Base-by-base conservation (phyloP, 2,113 vertebrate species). In the Actenoides hombroni region DNA sequence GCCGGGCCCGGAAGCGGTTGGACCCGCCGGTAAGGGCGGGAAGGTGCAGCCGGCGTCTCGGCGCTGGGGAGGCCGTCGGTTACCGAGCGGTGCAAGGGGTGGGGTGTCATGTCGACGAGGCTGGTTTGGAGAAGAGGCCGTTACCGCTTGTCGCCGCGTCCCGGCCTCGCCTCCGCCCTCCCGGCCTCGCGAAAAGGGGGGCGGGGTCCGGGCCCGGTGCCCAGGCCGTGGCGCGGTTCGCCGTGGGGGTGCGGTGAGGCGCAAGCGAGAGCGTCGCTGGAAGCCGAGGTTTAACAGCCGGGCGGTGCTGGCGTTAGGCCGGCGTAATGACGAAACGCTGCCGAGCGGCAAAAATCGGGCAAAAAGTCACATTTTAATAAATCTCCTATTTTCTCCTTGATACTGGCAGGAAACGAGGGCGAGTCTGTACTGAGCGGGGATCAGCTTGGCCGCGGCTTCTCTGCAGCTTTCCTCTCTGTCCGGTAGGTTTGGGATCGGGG, bases 331-430 rank as follows among this genome's bases (percentile, higher is more conserved):
- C 7, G 1, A 5, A 61, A 18, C 11, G 19, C 11, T 7, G 40
- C 23, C 5, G 3, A 3, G 61, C 15, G 42, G 12, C 26, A 25
- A 13, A n/a, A 21, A 19, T 0, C 4, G 11, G 25, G 7, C 46
- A 40, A 4, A 4, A 26, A 33, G 16, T 2, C 7, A 15, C 24
- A 25, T 1, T 11, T 9, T 24, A 2, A 31, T 37, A 23, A 19
- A 11, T 29, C 40, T 11, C 17, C 11, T 4, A 0, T 69, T 42
- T 68, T 11, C 37, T 7, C 3, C 48, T 6, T 13, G 64, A 16
- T 12, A 1, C 29, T 10, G 2, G 6, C 21, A 17, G 25, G 25
- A 16, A 46, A 6, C 16, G 9, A 3, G 48, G 39, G 3, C 2
- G 11, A 16, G 46, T 2, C 10, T 3, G 39, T n/a, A 49, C 49